Percentiles rank a stretch among this genome's conserved stretches.
phyloP scores from a whole-genome alignment of 2,797 vertebrate species.

The Carduelis carduelis region DNA sequence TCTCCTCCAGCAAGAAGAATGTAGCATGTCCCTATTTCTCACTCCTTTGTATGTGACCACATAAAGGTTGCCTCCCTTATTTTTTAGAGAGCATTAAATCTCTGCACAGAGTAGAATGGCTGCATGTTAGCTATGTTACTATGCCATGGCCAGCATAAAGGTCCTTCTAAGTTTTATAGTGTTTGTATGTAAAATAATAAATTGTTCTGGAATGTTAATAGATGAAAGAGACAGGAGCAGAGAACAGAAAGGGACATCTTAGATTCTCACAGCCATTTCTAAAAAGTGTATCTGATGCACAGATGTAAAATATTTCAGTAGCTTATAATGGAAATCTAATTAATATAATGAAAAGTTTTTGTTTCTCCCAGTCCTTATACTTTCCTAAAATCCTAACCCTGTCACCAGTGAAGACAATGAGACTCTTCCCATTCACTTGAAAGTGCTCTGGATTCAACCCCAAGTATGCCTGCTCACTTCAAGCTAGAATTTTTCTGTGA shows the following conservation, averaged over 20 bases:
- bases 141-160: not conserved
- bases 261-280: not conserved
- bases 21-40: not conserved
- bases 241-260: not conserved
- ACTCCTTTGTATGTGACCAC: not conserved
- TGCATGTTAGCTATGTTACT: not conserved
- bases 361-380: not conserved
- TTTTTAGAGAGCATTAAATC: not conserved
- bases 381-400: not conserved
- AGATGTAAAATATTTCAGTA: not conserved
- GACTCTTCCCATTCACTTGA: not conserved
- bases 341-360: not conserved
- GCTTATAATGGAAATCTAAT: not conserved
- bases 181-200: not conserved
- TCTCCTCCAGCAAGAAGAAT: not conserved
- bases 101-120: not conserved
- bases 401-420: not conserved
- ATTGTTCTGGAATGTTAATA: not conserved
- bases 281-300: not conserved
- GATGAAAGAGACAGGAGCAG: not conserved
- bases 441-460: not conserved
- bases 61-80: not conserved
- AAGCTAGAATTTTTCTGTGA: not conserved
- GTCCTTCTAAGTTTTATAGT: not conserved
- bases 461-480: not conserved